Evolutionary conservation across 2,888 invertebrate genomes (phyloP).

Genomic region (Heteromyza rotundicornis): DNA sequence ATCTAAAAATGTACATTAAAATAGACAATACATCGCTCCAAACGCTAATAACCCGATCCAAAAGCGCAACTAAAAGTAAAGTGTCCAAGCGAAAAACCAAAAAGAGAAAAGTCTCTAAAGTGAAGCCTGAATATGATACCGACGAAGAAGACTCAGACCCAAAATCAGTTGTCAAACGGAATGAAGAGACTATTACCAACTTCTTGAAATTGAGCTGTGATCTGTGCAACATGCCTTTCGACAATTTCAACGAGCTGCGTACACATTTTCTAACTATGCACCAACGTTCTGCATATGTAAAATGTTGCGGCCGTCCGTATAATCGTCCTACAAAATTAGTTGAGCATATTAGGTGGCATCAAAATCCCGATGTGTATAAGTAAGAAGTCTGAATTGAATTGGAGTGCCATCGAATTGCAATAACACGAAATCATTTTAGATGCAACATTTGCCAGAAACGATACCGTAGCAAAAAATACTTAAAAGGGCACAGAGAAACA

Average conservation of each 20-base stretch:
- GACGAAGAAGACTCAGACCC: no score
- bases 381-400: neutral
- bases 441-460: conserved; percentile 24
- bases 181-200: conserved; percentile 38
- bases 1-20: no score
- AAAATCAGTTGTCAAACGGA: no score
- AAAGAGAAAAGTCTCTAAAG: no score
- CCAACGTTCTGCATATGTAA: neutral
- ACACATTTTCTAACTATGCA: neutral
- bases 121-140: no score
- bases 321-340: neutral
- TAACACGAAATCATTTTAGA: conserved; percentile 9
- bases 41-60: no score
- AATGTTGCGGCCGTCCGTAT: neutral
- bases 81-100: no score
- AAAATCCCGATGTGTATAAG: neutral
- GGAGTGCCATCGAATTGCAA: neutral
- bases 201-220: conserved; percentile 41
- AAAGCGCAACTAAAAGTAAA: no score
- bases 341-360: neutral
- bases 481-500: neutral
- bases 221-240: conserved; percentile 37
- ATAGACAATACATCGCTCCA: no score
- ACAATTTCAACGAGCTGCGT: conserved; percentile 33
- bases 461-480: conserved; percentile 8